Evolutionary conservation across 2,888 invertebrate genomes (phyloP).

Genomic region (Ichneumoninae sp.): DNA sequence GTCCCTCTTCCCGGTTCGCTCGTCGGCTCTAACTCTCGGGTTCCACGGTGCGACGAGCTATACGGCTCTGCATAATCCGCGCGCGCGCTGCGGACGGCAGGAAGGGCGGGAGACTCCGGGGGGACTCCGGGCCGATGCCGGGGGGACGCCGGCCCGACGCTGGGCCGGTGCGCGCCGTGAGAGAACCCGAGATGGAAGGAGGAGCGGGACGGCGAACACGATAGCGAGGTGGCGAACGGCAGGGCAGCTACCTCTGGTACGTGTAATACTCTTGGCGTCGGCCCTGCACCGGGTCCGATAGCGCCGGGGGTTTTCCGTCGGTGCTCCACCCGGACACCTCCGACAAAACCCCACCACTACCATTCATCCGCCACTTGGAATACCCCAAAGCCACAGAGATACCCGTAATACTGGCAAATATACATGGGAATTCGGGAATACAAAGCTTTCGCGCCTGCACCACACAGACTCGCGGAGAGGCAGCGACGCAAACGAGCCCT

Average conservation of each 20-base stretch:
- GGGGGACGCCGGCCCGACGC: background rate
- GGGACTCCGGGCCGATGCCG: background rate
- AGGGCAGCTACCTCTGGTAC: conserved; percentile 70
- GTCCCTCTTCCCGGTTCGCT: conserved; percentile 34
- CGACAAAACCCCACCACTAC: conserved; percentile 3
- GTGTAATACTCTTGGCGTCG: conserved; percentile 61
- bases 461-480: background rate
- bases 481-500: background rate
- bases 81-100: conserved; percentile 32
- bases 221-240: conserved; percentile 53
- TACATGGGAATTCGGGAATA: conserved; percentile 10
- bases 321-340: conserved; percentile 6
- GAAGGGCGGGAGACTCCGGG: conserved; percentile 12
- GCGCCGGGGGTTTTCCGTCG: conserved; percentile 72
- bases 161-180: background rate
- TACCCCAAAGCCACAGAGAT: conserved; percentile 13
- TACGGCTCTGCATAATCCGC: conserved; percentile 80
- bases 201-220: conserved; percentile 25
- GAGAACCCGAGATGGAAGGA: conserved; percentile 24
- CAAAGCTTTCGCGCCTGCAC: background rate
- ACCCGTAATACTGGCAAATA: conserved; percentile 13
- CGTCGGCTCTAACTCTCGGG: conserved; percentile 65
- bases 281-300: conserved; percentile 75
- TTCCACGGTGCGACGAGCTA: conserved; percentile 48
- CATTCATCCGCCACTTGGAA: conserved; percentile 7